Evolutionary conservation across 2,888 invertebrate species (phyloP).

Genomic region (Vanessa cardui): DNA sequence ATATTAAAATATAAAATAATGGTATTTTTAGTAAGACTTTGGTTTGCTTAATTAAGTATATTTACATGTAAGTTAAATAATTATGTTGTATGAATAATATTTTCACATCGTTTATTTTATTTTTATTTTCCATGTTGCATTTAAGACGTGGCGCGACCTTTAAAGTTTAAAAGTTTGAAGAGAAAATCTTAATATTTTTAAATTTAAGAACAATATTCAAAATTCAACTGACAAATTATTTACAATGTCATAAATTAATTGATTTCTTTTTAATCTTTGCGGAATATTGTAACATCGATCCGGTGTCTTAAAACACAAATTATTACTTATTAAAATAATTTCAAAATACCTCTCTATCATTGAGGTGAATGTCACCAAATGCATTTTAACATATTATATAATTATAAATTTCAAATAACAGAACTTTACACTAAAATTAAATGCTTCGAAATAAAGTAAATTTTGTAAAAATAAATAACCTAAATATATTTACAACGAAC

Average conservation of each 20-base stretch:
- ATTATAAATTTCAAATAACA: slow-evolving; percentile 30
- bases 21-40: slow-evolving; percentile 28
- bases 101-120: slow-evolving; percentile 17
- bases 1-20: slow-evolving; percentile 27
- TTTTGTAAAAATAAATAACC: slow-evolving; percentile 44
- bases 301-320: not conserved
- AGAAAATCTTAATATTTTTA: not conserved
- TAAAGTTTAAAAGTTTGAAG: slow-evolving; percentile 3
- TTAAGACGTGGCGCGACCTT: not conserved
- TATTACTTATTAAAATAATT: slow-evolving; percentile 1
- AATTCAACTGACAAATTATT: slow-evolving; percentile 1
- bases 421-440: slow-evolving; percentile 40
- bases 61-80: slow-evolving; percentile 25
- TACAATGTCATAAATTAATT: not conserved
- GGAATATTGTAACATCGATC: not conserved
- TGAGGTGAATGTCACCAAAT: slow-evolving; percentile 12
- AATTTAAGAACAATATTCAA: not conserved
- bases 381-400: slow-evolving; percentile 6
- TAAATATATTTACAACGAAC: slow-evolving; percentile 49
- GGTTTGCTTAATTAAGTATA: slow-evolving; percentile 29
- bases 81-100: slow-evolving; percentile 20
- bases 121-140: slow-evolving; percentile 21
- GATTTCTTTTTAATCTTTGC: not conserved
- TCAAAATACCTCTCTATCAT: slow-evolving; percentile 6
- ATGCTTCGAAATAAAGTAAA: slow-evolving; percentile 42